These are phyloP conservation scores for Lithophane semibrunnea DNA, from an alignment of 2,888 invertebrate species.

Conservation along the genomic window DNA sequence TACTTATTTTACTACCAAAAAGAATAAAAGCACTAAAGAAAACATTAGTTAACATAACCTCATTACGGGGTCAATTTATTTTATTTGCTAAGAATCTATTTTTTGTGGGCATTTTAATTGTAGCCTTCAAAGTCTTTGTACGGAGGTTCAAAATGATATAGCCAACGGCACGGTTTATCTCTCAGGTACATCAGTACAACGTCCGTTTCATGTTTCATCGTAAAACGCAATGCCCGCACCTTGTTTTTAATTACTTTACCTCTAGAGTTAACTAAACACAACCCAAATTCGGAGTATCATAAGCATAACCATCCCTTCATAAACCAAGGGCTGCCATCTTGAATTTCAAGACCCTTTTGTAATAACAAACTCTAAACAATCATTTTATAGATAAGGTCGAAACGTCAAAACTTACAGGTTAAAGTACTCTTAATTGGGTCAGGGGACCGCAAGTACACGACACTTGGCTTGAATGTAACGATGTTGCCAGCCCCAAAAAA, in stretches of 20 bases:
- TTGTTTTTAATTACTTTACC: conserved; percentile 43
- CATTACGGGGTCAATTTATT: background rate
- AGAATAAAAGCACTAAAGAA: background rate
- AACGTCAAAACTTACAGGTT: conserved; percentile 47
- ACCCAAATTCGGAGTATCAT: conserved; percentile 38
- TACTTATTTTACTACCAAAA: background rate
- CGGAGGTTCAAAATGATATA: background rate
- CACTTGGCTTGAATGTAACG: conserved; percentile 9
- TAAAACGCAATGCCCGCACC: conserved; percentile 21
- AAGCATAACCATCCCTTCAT: conserved; percentile 29
- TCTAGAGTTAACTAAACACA: conserved; percentile 47
- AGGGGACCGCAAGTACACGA: background rate
- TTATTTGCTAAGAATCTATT: background rate
- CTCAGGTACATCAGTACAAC: conserved; percentile 1
- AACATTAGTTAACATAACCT: background rate
- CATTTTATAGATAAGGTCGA: conserved; percentile 42
- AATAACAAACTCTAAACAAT: conserved; percentile 58
- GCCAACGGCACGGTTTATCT: background rate
- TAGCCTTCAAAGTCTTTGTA: background rate
- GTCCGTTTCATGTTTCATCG: conserved; percentile 22
- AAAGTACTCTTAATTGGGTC: conserved; percentile 29
- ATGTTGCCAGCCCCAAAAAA: conserved; percentile 40
- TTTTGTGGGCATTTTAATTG: conserved; percentile 5
- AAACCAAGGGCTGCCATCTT: conserved; percentile 49
- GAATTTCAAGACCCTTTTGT: conserved; percentile 50